phyloP scores from a whole-genome alignment of 2,888 invertebrate genomes.

The Endotricha flammealis region DNA sequence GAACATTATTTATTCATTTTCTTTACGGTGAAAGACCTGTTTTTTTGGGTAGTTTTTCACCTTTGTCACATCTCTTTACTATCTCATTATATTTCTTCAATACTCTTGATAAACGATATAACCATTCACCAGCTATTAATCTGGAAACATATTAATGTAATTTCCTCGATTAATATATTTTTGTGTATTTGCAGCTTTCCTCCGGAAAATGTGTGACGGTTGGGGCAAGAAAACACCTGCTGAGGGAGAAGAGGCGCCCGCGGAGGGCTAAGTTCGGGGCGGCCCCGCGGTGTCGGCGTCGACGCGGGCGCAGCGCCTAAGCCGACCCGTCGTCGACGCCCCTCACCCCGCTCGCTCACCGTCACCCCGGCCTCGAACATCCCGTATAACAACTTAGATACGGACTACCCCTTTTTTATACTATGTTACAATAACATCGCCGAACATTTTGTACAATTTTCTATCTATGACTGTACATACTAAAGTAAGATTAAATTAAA shows the following conservation, averaged over 20 bases:
- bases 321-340: too few species aligned
- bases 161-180: slow-evolving; percentile 4
- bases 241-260: slow-evolving; percentile 46
- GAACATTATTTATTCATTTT: slow-evolving; percentile 14
- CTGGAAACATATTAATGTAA: not conserved
- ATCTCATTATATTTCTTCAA: not conserved
- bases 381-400: slow-evolving; percentile 63
- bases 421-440: slow-evolving; percentile 49
- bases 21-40: not conserved
- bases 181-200: slow-evolving; percentile 82
- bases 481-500: slow-evolving; percentile 73
- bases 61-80: not conserved
- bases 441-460: slow-evolving; percentile 59
- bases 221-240: slow-evolving; percentile 43
- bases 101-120: slow-evolving; percentile 3
- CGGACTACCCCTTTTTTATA: slow-evolving; percentile 71
- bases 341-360: slow-evolving; percentile 14
- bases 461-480: slow-evolving; percentile 72
- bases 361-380: slow-evolving; percentile 21
- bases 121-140: slow-evolving; percentile 9
- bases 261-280: slow-evolving; percentile 46
- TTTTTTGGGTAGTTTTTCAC: not conserved
- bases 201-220: slow-evolving; percentile 90
- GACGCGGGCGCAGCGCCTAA: too few species aligned
- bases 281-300: slow-evolving; percentile 22